Percentiles rank a stretch among this genome's conserved stretches.
Conservation (phyloP, 2,797 vertebrate species). For the Hypotaenidia okinawae region DNA sequence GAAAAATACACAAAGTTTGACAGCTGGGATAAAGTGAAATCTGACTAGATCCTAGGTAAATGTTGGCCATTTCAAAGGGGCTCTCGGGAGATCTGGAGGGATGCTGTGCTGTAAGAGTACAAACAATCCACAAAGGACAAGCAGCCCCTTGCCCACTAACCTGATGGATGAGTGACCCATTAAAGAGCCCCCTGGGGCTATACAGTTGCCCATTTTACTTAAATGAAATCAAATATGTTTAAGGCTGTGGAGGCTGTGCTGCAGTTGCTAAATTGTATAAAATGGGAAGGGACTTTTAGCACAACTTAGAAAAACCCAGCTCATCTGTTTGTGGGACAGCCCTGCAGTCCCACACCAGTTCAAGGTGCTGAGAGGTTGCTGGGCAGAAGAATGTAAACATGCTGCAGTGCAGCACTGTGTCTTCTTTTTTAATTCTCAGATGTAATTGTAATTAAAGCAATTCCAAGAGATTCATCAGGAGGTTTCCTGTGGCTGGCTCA, state of each 20-base stretch:
- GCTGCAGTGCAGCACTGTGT: fast-evolving
- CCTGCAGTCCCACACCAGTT: not conserved
- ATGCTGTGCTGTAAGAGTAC: conserved; percentile 29
- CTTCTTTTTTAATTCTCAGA: not conserved
- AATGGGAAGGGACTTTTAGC: not conserved
- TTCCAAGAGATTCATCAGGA: not conserved
- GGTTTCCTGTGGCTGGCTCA: not conserved
- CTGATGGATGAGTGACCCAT: conserved; percentile 57
- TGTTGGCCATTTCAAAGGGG: not conserved
- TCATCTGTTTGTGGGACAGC: not conserved
- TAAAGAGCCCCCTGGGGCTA: conserved; percentile 49
- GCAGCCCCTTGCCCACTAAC: not conserved
- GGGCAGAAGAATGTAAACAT: not conserved
- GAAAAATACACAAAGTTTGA: conserved; percentile 70
- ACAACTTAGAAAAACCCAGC: not conserved
- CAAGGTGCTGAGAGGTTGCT: not conserved
- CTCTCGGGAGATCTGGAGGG: conserved; percentile 9
- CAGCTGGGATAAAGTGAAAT: conserved; percentile 42
- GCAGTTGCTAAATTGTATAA: not conserved
- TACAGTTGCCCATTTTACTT: conserved; percentile 41
- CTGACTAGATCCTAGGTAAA: conserved; percentile 27
- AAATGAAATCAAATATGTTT: conserved; percentile 51
- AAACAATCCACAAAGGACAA: conserved; percentile 36
- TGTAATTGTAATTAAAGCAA: not conserved
- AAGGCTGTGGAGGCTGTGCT: not conserved